Conservation (phyloP, 1,140 invertebrate genomes). For the Sinonovacula constricta region DNA sequence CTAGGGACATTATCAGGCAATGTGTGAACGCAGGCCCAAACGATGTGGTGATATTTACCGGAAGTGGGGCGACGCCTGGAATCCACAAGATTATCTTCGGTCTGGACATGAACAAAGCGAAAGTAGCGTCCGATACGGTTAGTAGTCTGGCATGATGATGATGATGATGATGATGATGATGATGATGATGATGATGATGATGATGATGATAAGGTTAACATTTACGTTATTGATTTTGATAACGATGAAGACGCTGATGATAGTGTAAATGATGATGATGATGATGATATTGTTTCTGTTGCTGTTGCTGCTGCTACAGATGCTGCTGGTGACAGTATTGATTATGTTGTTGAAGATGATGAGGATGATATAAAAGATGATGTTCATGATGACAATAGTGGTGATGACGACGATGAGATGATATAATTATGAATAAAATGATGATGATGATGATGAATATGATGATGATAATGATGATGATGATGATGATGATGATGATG, state of each 20-base stretch:
- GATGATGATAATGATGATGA: no score
- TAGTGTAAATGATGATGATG: neutral
- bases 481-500: conserved; percentile 4
- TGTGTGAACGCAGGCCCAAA: conserved; percentile 88
- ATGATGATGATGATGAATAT: no score
- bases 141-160: neutral
- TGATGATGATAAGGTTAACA: neutral
- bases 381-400: neutral
- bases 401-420: conserved; percentile 4
- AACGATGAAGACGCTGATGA: neutral
- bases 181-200: neutral
- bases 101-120: conserved; percentile 45
- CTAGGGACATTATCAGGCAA: conserved; percentile 83
- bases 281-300: no score
- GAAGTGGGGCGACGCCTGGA: conserved; percentile 86
- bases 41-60: conserved; percentile 88
- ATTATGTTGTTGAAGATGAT: no score
- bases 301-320: no score
- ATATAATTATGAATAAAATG: no score
- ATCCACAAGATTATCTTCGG: conserved; percentile 82
- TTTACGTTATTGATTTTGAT: neutral
- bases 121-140: conserved; percentile 52
- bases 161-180: neutral
- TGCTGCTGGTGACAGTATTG: no score
- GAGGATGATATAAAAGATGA: neutral